Evolutionary conservation across 2,113 vertebrate species (phyloP).

Genomic region (Lepus europaeus): DNA sequence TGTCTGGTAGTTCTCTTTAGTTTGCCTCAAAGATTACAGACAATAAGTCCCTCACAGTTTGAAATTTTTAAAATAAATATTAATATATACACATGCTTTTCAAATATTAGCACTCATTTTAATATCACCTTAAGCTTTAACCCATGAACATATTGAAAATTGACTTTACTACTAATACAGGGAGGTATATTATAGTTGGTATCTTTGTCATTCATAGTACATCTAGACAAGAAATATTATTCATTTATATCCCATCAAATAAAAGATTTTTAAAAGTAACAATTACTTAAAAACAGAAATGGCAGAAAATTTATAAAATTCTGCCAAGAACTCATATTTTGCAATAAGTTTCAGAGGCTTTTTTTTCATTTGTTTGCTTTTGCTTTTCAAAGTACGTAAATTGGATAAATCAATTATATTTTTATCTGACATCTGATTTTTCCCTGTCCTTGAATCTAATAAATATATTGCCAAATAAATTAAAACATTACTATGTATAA

Average conservation of each 20-base stretch:
- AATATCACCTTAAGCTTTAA: not conserved
- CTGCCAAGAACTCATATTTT: not conserved
- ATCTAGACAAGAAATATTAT: not conserved
- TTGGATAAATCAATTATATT: not conserved
- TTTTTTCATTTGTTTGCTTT: not conserved
- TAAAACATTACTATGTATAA: not conserved
- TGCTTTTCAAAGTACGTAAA: not conserved
- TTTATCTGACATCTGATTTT: not conserved
- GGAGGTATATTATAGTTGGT: not conserved
- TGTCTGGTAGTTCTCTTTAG: fast-evolving
- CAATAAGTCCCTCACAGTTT: not conserved
- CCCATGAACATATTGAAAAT: not conserved
- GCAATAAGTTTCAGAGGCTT: not conserved
- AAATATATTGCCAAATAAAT: not conserved
- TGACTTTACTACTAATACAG: not conserved
- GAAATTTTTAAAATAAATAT: not conserved
- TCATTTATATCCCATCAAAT: not conserved
- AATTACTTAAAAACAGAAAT: not conserved
- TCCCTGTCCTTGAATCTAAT: not conserved
- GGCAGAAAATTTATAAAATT: not conserved
- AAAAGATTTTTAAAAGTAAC: not conserved
- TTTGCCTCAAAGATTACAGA: not conserved
- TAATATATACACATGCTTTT: not conserved
- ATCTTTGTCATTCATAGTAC: not conserved
- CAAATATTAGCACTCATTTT: not conserved